These are phyloP conservation scores for Genyomyrus donnyi DNA, from an alignment of 2,113 vertebrate genomes.

Conservation along the genomic window DNA sequence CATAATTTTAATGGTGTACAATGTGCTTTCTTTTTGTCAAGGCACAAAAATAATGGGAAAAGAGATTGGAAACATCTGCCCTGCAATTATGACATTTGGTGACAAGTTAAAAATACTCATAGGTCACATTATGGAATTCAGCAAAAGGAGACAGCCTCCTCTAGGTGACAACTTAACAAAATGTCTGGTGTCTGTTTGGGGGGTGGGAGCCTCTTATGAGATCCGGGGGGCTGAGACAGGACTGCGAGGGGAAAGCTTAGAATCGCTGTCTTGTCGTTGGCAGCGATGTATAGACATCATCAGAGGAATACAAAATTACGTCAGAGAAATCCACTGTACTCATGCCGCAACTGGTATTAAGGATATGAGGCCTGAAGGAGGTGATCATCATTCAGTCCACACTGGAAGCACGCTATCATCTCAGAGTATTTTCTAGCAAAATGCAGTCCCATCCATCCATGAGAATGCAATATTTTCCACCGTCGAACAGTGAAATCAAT, in stretches of 20 bases:
- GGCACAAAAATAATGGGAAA: background rate
- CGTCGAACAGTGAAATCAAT: background rate
- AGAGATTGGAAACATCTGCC: background rate
- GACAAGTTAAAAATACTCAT: background rate
- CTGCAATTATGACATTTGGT: background rate
- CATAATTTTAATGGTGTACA: background rate
- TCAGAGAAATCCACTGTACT: background rate
- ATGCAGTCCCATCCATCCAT: background rate
- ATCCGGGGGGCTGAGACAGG: background rate
- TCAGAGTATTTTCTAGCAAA: background rate
- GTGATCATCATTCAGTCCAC: background rate
- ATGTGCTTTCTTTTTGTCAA: background rate
- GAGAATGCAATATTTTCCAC: slow-evolving; percentile 1
- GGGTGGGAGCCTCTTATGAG: background rate
- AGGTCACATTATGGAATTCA: background rate
- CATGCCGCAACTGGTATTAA: background rate
- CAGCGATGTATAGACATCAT: background rate
- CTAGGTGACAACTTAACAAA: background rate
- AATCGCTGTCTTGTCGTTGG: background rate
- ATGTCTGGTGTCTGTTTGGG: background rate
- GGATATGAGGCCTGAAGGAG: background rate
- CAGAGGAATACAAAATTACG: background rate
- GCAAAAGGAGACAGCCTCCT: background rate
- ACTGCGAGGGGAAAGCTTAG: background rate
- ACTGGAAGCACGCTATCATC: background rate